These are phyloP conservation scores for Chaetodon trifascialis DNA, from an alignment of 2,113 vertebrate species.

Conservation along the genomic window DNA sequence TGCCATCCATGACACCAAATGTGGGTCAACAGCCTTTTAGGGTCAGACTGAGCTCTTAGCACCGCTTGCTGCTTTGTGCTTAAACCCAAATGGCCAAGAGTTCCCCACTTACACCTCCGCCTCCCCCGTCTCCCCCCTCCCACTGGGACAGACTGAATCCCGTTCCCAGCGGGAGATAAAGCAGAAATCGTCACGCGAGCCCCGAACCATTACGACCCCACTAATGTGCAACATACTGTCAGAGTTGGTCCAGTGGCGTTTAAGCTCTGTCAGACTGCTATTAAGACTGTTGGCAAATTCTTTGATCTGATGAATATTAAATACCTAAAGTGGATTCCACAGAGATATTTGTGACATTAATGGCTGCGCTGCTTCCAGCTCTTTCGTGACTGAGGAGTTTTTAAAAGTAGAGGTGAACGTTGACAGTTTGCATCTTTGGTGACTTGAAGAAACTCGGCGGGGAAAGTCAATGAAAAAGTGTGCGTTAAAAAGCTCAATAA, in stretches of 20 bases:
- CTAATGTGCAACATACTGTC: constrained; percentile 57
- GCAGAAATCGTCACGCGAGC: constrained; percentile 29
- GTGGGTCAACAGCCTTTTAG: constrained; percentile 75
- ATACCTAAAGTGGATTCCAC: constrained; percentile 67
- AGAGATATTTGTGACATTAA: constrained; percentile 53
- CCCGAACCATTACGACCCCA: constrained; percentile 8
- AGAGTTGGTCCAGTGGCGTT: constrained; percentile 19
- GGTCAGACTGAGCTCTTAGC: constrained; percentile 54
- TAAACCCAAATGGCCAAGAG: constrained; percentile 53
- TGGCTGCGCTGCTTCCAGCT: constrained; percentile 31
- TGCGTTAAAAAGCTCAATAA: background rate
- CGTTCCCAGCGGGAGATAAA: constrained; percentile 48
- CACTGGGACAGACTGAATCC: constrained; percentile 44
- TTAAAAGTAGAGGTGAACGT: constrained; percentile 3
- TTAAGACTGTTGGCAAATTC: constrained; percentile 57
- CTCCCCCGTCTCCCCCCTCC: background rate
- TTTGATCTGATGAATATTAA: constrained; percentile 75
- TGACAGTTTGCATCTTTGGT: background rate
- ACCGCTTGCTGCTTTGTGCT: constrained; percentile 20
- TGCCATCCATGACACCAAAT: constrained; percentile 54
- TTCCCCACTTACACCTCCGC: constrained; percentile 18
- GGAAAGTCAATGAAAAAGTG: background rate
- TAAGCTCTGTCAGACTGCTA: constrained; percentile 47
- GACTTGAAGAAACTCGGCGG: background rate
- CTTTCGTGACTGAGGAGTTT: constrained; percentile 12